Conservation (phyloP, 2,113 vertebrate species). For the Mustela nigripes region DNA sequence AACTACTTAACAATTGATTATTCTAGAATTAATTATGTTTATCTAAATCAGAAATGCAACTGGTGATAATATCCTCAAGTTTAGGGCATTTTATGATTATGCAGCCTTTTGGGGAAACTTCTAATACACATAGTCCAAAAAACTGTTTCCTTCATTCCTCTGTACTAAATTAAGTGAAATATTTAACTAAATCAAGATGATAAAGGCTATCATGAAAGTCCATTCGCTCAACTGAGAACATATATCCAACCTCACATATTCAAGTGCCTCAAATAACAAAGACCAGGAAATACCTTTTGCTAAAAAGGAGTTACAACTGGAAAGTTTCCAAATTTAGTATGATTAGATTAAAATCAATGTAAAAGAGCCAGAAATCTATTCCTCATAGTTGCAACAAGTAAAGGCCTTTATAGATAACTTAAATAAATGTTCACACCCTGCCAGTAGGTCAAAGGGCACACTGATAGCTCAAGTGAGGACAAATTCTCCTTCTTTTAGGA, state of each 20-base stretch:
- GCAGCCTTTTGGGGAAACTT: background rate
- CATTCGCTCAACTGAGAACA: background rate
- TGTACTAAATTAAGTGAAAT: constrained; percentile 22
- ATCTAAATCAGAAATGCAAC: constrained; percentile 17
- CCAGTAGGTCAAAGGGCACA: background rate
- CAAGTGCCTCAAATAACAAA: background rate
- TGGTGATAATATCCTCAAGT: background rate
- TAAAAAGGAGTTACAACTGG: background rate
- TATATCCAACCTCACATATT: background rate
- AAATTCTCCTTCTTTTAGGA: background rate
- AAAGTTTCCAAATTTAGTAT: constrained; percentile 32
- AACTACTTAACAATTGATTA: constrained; percentile 8
- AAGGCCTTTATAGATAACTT: background rate
- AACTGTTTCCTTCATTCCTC: background rate
- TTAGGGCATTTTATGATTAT: background rate
- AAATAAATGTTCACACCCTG: background rate
- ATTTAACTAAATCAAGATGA: background rate
- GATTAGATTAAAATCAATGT: constrained; percentile 12
- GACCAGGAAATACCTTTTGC: background rate
- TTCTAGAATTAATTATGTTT: constrained; percentile 7
- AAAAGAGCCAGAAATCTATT: background rate
- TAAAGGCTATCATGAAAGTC: background rate
- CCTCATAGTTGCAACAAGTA: background rate
- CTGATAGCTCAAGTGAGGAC: background rate
- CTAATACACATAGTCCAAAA: background rate